These are phyloP conservation scores for Drosophila paulistorum DNA, from an alignment of 1,140 invertebrate genomes.

Conservation along the genomic window DNA sequence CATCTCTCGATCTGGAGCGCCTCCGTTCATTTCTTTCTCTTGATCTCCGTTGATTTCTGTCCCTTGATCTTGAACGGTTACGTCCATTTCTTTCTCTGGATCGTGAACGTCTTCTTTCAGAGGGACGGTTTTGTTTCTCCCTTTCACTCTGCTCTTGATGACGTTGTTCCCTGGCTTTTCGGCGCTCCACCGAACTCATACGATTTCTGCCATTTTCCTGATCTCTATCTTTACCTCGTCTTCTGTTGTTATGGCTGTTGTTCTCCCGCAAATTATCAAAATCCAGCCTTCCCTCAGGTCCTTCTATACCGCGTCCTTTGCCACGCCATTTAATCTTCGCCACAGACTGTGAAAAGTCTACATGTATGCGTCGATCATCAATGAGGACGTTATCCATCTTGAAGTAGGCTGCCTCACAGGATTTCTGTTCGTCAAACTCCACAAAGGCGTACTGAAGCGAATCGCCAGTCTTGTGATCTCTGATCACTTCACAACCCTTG, in stretches of 20 bases:
- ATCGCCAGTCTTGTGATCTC: constrained; percentile 95
- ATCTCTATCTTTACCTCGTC: neutral
- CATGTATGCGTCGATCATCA: constrained; percentile 99
- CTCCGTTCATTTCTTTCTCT: constrained; percentile 13
- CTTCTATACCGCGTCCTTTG: constrained; percentile 89
- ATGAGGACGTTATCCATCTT: constrained; percentile 99
- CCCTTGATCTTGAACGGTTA: constrained; percentile 28
- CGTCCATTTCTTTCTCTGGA: constrained; percentile 27
- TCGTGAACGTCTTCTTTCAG: constrained; percentile 22
- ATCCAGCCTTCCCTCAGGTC: constrained; percentile 53
- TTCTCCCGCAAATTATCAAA: constrained; percentile 69
- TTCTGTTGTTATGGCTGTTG: constrained; percentile 23
- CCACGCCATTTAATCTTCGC: constrained; percentile 95
- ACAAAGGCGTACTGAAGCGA: constrained; percentile 99
- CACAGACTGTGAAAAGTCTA: constrained; percentile 99
- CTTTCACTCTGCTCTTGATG: constrained; percentile 48
- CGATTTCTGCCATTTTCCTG: constrained; percentile 35
- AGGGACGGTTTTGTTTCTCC: constrained; percentile 20
- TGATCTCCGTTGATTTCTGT: constrained; percentile 10
- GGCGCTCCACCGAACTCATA: constrained; percentile 46
- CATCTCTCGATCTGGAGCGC: constrained; percentile 15
- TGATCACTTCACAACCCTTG: constrained; percentile 97
- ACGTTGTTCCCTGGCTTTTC: constrained; percentile 57
- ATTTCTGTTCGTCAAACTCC: constrained; percentile 97
- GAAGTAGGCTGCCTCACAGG: constrained; percentile 99